Percentiles rank a stretch among this genome's conserved stretches.
These are phyloP conservation scores for Drymonia ruficornis DNA, from an alignment of 2,888 invertebrate genomes.

Conservation along the genomic window DNA sequence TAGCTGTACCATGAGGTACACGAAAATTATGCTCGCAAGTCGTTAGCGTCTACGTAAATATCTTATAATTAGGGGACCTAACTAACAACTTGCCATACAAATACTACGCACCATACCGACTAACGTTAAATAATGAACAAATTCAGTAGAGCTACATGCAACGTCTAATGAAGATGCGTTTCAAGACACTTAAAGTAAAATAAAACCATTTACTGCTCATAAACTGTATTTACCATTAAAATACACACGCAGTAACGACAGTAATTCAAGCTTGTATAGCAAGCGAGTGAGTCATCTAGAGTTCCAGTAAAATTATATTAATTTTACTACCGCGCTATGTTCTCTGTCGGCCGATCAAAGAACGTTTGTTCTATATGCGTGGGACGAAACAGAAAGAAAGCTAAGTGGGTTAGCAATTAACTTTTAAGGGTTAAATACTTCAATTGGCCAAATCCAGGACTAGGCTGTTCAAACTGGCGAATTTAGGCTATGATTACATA, in stretches of 20 bases:
- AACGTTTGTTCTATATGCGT: conserved; percentile 1
- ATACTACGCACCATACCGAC: no score
- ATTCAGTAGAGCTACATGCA: no score
- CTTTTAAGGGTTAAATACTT: conserved; percentile 12
- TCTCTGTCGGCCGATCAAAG: conserved; percentile 20
- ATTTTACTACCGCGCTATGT: conserved; percentile 1
- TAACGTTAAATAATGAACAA: no score
- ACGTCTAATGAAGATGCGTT: not conserved
- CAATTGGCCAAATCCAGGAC: not conserved
- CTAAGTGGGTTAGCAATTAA: conserved; percentile 6
- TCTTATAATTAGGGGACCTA: no score
- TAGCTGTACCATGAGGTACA: no score
- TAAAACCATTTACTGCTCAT: conserved; percentile 14
- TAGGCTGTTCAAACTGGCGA: not conserved
- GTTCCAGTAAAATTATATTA: not conserved
- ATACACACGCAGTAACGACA: conserved; percentile 15
- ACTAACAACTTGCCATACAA: no score
- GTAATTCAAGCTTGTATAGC: conserved; percentile 13
- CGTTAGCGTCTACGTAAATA: no score
- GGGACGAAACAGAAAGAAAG: conserved; percentile 3
- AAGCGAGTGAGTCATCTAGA: conserved; percentile 16
- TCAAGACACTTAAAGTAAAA: not conserved
- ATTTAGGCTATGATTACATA: not conserved
- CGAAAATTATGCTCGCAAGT: no score
- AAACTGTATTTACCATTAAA: conserved; percentile 13